These are phyloP conservation scores for Macrosoma leucophasiata DNA, from an alignment of 2,888 invertebrate genomes.

Conservation along the genomic window DNA sequence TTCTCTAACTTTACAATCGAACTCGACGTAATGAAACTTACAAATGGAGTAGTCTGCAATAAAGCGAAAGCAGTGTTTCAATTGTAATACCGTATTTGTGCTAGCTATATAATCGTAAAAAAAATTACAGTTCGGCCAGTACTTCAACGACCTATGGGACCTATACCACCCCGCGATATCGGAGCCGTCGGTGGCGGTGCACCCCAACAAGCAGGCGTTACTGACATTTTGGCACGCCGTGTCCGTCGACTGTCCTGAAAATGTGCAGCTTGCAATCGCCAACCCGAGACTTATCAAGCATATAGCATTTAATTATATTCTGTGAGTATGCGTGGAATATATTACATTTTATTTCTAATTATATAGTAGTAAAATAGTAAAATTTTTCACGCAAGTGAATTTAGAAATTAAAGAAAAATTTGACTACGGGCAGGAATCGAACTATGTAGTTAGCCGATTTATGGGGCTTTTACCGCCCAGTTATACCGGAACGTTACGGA, in stretches of 20 bases:
- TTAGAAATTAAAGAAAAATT: too few relatives aligned
- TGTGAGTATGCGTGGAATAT: constrained; percentile 78
- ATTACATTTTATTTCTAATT: too few relatives aligned
- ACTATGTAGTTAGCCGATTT: constrained; percentile 91
- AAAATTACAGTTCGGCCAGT: constrained; percentile 94
- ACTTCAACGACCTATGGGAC: constrained; percentile 94
- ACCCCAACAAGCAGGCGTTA: constrained; percentile 96
- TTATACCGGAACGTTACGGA: constrained; percentile 91
- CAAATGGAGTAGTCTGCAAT: too few relatives aligned
- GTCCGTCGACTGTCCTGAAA: constrained; percentile 94
- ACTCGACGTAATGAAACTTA: too few relatives aligned
- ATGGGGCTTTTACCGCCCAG: constrained; percentile 96
- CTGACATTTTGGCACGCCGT: constrained; percentile 96
- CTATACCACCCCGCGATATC: constrained; percentile 95
- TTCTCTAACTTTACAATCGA: too few relatives aligned
- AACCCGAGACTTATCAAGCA: constrained; percentile 93
- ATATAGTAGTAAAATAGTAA: too few relatives aligned
- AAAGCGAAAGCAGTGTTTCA: too few relatives aligned
- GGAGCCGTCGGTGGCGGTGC: constrained; percentile 95
- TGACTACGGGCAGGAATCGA: too few relatives aligned
- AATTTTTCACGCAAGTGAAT: too few relatives aligned
- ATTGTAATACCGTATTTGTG: too few relatives aligned
- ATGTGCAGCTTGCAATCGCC: constrained; percentile 89
- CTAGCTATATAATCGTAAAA: too few relatives aligned
- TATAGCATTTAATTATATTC: constrained; percentile 96